A percentile compares a stretch with the other conserved stretches of the same genome.
Evolutionary conservation across 2,113 vertebrate genomes (phyloP).

Genomic region (Emydura subglobosa): DNA sequence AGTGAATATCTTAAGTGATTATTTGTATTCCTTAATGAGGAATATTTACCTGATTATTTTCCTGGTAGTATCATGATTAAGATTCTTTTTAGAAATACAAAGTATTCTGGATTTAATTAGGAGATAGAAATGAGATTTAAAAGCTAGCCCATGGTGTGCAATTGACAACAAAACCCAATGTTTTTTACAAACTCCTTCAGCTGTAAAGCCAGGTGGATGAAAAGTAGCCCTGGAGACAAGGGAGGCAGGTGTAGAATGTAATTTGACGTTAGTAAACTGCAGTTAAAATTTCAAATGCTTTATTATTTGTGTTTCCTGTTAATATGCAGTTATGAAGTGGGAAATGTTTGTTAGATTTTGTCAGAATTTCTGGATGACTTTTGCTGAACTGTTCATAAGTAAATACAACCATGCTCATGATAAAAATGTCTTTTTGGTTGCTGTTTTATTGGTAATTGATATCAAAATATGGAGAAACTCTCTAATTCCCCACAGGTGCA

Average conservation of each 20-base stretch:
- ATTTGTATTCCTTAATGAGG: background rate
- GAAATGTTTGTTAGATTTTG: background rate
- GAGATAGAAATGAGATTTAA: constrained; percentile 4
- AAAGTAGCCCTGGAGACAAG: constrained; percentile 5
- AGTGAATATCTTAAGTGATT: background rate
- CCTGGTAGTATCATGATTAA: background rate
- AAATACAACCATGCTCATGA: background rate
- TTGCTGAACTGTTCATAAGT: background rate
- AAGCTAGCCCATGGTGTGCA: background rate
- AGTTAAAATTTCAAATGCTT: background rate
- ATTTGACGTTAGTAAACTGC: background rate
- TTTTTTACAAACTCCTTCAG: background rate
- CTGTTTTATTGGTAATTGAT: background rate
- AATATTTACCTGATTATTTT: background rate
- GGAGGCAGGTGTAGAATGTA: background rate
- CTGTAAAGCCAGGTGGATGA: constrained; percentile 2
- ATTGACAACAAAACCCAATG: constrained; percentile 9
- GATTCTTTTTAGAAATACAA: background rate
- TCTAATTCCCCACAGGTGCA: background rate
- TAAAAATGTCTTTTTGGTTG: background rate
- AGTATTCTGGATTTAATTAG: background rate
- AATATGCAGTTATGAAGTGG: background rate
- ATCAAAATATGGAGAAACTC: background rate
- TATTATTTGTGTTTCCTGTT: background rate
- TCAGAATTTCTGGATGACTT: background rate